Percentiles rank a stretch among this genome's conserved stretches.
phyloP scores from a whole-genome alignment of 37 sponge, comb jelly and placozoan species.

The Hormiphora californensis region DNA sequence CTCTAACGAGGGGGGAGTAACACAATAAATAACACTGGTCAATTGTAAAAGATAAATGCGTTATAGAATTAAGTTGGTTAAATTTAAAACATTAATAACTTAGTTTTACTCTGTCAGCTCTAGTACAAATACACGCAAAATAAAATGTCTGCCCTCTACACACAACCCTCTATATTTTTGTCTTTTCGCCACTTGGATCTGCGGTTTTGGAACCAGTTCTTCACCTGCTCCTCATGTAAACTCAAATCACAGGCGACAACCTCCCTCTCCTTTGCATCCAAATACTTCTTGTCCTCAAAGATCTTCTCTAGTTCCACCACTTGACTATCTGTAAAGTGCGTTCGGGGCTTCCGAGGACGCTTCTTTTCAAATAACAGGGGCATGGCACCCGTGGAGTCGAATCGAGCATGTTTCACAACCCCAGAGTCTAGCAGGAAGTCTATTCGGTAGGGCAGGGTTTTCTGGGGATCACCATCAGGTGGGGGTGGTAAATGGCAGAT shows the following conservation, averaged over 20 bases:
- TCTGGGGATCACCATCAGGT: slow-evolving; percentile 1
- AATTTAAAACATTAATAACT: no score
- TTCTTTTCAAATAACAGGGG: slow-evolving; percentile 16
- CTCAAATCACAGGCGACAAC: neutral
- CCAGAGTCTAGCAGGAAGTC: slow-evolving; percentile 4
- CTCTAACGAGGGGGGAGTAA: no score
- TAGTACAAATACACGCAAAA: no score
- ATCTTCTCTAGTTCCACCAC: slow-evolving; percentile 1
- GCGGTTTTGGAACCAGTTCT: slow-evolving; percentile 40
- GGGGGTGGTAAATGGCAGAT: slow-evolving; percentile 11
- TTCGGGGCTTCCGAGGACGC: neutral
- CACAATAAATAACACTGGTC: no score
- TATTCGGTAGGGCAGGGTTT: slow-evolving; percentile 14
- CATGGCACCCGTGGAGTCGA: neutral
- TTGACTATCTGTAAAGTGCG: slow-evolving; percentile 20
- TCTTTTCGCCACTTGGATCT: slow-evolving; percentile 14
- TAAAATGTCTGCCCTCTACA: no score
- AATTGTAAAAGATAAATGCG: no score
- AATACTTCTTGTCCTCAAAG: slow-evolving; percentile 28
- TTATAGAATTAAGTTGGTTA: no score
- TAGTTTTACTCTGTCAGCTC: no score
- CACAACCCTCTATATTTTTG: no score
- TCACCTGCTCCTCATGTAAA: slow-evolving; percentile 16
- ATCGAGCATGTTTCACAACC: slow-evolving; percentile 1
- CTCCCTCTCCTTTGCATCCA: neutral